Evolutionary conservation across 2,797 vertebrate species (phyloP).

Genomic region (Huso huso): DNA sequence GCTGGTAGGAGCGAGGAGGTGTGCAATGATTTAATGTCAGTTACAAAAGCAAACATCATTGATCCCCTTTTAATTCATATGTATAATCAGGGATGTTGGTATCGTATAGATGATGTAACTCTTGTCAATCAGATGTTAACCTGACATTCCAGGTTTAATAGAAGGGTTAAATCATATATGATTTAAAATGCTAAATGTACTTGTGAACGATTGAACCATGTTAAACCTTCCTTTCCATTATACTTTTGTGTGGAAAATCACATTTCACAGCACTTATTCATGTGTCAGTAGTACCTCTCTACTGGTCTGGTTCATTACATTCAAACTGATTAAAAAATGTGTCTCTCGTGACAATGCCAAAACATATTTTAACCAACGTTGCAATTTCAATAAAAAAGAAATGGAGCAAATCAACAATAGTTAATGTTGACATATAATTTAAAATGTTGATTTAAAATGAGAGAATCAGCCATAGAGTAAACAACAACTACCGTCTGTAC

Average conservation of each 20-base stretch:
- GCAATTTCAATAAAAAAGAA: slow-evolving; percentile 18
- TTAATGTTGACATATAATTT: not conserved
- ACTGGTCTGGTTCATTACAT: slow-evolving; percentile 47
- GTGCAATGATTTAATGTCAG: no score
- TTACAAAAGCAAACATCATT: no score
- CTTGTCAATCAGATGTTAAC: slow-evolving; percentile 11
- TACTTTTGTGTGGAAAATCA: slow-evolving; percentile 5
- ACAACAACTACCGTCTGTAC: no score
- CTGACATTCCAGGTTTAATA: not conserved
- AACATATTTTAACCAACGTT: slow-evolving; percentile 14
- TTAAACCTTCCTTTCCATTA: slow-evolving; percentile 15
- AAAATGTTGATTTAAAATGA: no score
- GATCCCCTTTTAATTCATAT: no score
- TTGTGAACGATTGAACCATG: not conserved
- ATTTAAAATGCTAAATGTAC: slow-evolving; percentile 5
- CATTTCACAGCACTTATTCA: slow-evolving; percentile 43
- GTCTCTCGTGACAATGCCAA: no score
- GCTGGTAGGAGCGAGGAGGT: no score
- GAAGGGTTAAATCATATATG: not conserved
- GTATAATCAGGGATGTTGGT: slow-evolving; percentile 4
- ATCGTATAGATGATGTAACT: not conserved
- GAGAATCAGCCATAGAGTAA: no score
- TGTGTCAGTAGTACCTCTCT: slow-evolving; percentile 34
- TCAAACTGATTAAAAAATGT: slow-evolving; percentile 51
- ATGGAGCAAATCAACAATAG: slow-evolving; percentile 16